A percentile compares a stretch with the other conserved stretches of the same genome.
Evolutionary conservation across 2,888 invertebrate genomes (phyloP).

Genomic region (Agrochola litura): DNA sequence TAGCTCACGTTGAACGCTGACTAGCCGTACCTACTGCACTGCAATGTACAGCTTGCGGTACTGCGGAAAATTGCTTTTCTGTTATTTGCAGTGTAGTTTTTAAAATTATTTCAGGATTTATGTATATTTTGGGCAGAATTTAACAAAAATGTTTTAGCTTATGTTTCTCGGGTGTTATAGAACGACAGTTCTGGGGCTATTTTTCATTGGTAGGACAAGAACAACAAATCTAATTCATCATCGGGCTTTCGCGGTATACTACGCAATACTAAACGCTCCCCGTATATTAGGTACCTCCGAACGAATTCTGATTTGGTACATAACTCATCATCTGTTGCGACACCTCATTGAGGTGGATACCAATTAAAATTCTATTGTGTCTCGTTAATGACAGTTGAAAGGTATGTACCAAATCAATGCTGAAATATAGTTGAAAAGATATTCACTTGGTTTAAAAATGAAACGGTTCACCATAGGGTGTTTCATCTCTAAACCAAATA

Average conservation of each 20-base stretch:
- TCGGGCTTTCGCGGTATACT: background rate
- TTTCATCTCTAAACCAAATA: background rate
- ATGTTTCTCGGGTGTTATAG: background rate
- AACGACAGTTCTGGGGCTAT: background rate
- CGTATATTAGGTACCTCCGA: too few relatives aligned
- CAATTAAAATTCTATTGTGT: too few relatives aligned
- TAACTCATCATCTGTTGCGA: too few relatives aligned
- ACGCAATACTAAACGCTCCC: background rate
- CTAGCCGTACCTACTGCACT: constrained; percentile 73
- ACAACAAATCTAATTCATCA: background rate
- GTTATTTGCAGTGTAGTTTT: constrained; percentile 52
- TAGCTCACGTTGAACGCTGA: constrained; percentile 83
- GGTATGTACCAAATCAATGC: background rate
- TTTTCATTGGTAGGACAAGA: background rate
- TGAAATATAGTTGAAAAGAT: background rate
- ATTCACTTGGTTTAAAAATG: background rate
- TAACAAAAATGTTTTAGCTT: background rate
- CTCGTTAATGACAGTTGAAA: too few relatives aligned
- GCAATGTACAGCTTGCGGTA: constrained; percentile 62
- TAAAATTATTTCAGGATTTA: constrained; percentile 13
- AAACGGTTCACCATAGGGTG: background rate
- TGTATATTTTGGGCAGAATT: background rate
- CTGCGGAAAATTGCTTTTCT: constrained; percentile 64
- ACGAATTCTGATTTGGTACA: background rate
- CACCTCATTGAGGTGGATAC: too few relatives aligned